These are phyloP conservation scores for Branchipolynoe longqiensis DNA, from an alignment of 2,888 invertebrate genomes.

Conservation along the genomic window DNA sequence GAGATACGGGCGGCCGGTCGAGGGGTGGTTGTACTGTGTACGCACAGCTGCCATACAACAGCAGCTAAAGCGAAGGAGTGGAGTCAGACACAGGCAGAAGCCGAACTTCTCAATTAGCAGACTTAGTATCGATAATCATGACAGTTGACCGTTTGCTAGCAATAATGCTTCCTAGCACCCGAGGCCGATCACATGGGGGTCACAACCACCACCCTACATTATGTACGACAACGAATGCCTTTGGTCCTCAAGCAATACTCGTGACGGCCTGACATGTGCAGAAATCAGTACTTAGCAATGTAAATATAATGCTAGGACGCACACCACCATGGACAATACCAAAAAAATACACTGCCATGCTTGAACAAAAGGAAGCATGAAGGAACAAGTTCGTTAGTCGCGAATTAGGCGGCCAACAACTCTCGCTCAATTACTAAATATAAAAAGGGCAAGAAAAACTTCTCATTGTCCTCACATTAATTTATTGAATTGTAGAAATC, in stretches of 20 bases:
- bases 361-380: slow-evolving; percentile 31
- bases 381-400: slow-evolving; percentile 23
- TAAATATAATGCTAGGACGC: slow-evolving; percentile 26
- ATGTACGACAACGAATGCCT: no score
- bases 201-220: slow-evolving; percentile 33
- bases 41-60: slow-evolving; percentile 3
- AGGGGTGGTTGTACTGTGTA: slow-evolving; percentile 15
- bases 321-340: not conserved
- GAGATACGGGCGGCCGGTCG: slow-evolving; percentile 25
- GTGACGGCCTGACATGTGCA: not conserved
- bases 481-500: no score
- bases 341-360: slow-evolving; percentile 27
- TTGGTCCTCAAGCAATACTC: no score
- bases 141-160: no score
- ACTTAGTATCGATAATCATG: not conserved
- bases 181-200: no score
- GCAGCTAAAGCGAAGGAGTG: slow-evolving; percentile 48
- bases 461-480: no score
- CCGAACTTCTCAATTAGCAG: not conserved
- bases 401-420: slow-evolving; percentile 42
- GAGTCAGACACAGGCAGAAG: slow-evolving; percentile 3
- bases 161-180: no score
- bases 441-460: slow-evolving; percentile 51
- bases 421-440: not conserved
- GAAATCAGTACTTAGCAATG: slow-evolving; percentile 33